Evolutionary conservation across 2,888 invertebrate genomes (phyloP).

Genomic region (Lissonota sp.): DNA sequence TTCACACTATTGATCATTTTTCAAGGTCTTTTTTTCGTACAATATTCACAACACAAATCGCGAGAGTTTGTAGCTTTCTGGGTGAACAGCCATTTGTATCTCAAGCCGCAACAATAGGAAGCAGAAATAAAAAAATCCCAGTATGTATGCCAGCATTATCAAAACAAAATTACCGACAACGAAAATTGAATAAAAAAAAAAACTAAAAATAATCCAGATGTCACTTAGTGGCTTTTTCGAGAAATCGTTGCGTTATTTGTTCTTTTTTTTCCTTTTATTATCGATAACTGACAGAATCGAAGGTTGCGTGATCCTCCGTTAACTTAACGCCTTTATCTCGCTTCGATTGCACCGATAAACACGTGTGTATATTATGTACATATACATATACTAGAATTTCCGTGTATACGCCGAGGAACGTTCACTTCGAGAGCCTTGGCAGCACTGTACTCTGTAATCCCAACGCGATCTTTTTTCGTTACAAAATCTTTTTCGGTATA

Average conservation of each 20-base stretch:
- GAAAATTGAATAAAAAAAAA: background rate
- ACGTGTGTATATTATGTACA: background rate
- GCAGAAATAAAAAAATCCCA: conserved; percentile 79
- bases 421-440: conserved; percentile 4
- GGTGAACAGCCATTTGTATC: conserved; percentile 76
- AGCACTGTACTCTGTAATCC: background rate
- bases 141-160: conserved; percentile 76
- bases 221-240: background rate
- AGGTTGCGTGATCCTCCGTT: conserved; percentile 3
- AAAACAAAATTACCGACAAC: background rate
- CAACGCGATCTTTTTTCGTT: background rate
- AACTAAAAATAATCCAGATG: background rate
- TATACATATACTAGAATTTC: background rate
- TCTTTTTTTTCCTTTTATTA: background rate
- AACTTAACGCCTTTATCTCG: background rate
- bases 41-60: conserved; percentile 75
- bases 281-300: background rate
- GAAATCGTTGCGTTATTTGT: background rate
- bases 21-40: too few species aligned
- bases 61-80: conserved; percentile 75
- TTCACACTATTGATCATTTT: too few species aligned
- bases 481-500: background rate
- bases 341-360: background rate
- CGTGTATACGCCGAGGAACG: background rate
- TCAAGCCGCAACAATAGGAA: conserved; percentile 77